These are phyloP conservation scores for Smittia aterrima DNA, from an alignment of 2,888 invertebrate genomes.

Conservation along the genomic window DNA sequence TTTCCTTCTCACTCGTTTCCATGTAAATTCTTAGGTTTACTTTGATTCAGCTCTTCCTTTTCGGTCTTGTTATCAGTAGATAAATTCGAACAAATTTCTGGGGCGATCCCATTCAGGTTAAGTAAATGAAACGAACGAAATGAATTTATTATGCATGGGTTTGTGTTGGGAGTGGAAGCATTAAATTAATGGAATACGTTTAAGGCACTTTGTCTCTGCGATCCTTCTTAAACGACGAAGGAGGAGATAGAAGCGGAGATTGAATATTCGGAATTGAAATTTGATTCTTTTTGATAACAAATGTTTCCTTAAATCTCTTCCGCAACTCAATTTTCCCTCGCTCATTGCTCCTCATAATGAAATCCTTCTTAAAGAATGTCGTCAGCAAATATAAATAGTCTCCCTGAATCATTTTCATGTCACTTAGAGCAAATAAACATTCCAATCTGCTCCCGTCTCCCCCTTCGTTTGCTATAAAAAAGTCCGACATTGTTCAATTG, in stretches of 20 bases:
- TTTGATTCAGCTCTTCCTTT: neutral
- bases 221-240: no score
- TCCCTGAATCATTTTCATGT: neutral
- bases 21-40: neutral
- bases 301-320: no score
- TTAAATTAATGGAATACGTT: constrained; percentile 14
- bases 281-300: no score
- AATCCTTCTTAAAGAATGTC: no score
- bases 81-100: neutral
- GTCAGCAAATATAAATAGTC: neutral
- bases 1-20: neutral
- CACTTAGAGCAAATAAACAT: constrained; percentile 6
- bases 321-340: no score
- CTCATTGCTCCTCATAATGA: no score
- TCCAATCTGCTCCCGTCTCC: neutral
- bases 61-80: neutral
- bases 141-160: constrained; percentile 6
- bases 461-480: neutral
- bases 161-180: neutral
- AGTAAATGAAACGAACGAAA: neutral
- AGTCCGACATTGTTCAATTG: neutral
- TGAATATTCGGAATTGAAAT: no score
- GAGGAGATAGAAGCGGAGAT: no score
- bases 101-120: neutral
- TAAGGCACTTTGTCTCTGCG: neutral